Percentiles rank a stretch among this genome's conserved stretches.
phyloP scores from a whole-genome alignment of 2,797 vertebrate genomes.

The Myripristis murdjan region DNA sequence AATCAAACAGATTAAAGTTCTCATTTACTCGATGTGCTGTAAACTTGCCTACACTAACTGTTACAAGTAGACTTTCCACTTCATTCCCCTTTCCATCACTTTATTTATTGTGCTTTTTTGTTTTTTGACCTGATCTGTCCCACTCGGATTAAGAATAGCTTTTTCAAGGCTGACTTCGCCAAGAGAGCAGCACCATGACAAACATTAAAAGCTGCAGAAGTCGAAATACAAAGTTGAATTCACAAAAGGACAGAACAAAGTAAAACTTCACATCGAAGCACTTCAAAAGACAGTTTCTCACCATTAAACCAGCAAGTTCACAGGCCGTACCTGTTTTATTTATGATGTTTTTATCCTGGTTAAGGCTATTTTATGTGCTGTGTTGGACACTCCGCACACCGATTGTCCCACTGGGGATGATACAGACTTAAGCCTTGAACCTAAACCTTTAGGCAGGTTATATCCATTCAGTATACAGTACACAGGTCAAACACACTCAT shows the following conservation, averaged over 20 bases:
- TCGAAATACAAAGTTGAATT: no score
- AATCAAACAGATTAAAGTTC: slow-evolving; percentile 58
- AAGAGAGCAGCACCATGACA: neutral
- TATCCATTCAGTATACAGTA: neutral
- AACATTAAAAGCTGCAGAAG: neutral
- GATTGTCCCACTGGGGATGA: neutral
- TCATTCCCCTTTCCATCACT: neutral
- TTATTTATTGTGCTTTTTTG: neutral
- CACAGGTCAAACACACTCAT: slow-evolving; percentile 17
- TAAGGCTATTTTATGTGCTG: no score
- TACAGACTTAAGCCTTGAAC: slow-evolving; percentile 28
- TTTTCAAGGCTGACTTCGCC: no score
- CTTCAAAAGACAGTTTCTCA: no score
- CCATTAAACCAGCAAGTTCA: no score
- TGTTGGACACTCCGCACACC: no score
- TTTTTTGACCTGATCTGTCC: no score
- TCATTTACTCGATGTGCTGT: slow-evolving; percentile 18
- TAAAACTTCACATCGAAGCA: no score
- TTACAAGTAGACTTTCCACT: slow-evolving; percentile 25
- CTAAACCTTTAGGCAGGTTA: neutral
- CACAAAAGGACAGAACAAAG: no score
- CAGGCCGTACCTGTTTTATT: no score
- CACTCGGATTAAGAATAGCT: no score
- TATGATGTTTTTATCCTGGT: no score
- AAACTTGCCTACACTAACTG: slow-evolving; percentile 25